Evolutionary conservation across 2,888 invertebrate genomes (phyloP), one percentile per base, ranked within the genome.

Genomic region (Morpho helenor): DNA sequence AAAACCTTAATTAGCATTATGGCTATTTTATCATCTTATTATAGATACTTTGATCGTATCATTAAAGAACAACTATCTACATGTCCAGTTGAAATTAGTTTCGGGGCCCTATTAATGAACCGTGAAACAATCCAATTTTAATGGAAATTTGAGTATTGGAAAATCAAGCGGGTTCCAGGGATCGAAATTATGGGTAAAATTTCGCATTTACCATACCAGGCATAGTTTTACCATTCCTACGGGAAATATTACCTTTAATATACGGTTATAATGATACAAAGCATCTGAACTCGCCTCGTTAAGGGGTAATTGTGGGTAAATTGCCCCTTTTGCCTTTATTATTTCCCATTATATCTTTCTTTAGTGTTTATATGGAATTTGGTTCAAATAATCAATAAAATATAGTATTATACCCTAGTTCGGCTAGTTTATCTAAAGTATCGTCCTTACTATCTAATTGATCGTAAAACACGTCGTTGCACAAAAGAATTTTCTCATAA

Each of bases 111-210:
- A 72, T 74, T 69, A 84, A 82, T 74, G 83, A 81, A 76, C 73
- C 83, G 74, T 81, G 76, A 77, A 85, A 71, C 72, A 75, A 78
- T 78, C 82, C 82, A 85, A 83, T 85, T 83, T 80, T 68, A 73
- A 74, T 31, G 4, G 31, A 68, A 75, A 74, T 80, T 77, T 3
- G 31, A 31, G 5, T 73, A 76, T 73, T 72, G 75, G 71, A 75
- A 83, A 86, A 83, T 83, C 80, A 84, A 78, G 73, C 83, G 80
- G 56, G 49, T 52, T 58, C 53, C 60, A 9, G 71, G 70, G 72
- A 76, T 72, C 70, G 71, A 73, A 79, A 80, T 82, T 80, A 85
- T 76, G 76, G 73, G 70, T 72, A 70, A 80, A 81, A 82, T 80
- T 83, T 79, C 68, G 71, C 71, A 73, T 70, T 75, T 77, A 72